These are phyloP conservation scores for Serrognathus titanus DNA, from an alignment of 2,888 invertebrate species.

Conservation along the genomic window DNA sequence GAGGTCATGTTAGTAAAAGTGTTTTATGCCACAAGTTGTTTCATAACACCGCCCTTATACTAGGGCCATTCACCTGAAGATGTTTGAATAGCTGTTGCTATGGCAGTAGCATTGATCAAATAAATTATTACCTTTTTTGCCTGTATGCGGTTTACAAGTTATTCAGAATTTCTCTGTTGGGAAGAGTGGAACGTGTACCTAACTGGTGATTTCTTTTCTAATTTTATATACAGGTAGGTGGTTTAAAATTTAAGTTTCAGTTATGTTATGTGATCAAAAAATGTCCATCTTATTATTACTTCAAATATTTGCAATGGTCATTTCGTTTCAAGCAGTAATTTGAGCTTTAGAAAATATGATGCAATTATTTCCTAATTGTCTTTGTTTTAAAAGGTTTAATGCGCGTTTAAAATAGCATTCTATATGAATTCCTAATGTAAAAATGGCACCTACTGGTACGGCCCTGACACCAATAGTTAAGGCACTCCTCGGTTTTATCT, in stretches of 20 bases:
- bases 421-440: too few species aligned
- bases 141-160: conserved; percentile 30
- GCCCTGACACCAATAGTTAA: too few species aligned
- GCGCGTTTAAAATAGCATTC: too few species aligned
- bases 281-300: background rate
- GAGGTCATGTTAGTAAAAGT: background rate
- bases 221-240: background rate
- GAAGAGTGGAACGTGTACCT: conserved; percentile 2
- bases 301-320: too few species aligned
- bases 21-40: background rate
- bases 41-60: background rate
- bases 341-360: too few species aligned
- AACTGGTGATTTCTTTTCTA: background rate
- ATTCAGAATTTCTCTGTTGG: conserved; percentile 6
- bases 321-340: too few species aligned
- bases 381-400: too few species aligned
- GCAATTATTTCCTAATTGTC: too few species aligned
- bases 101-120: conserved; percentile 43
- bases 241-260: background rate
- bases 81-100: conserved; percentile 42
- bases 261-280: background rate
- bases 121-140: conserved; percentile 35
- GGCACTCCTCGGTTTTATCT: too few species aligned
- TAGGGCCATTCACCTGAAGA: conserved; percentile 39
- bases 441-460: too few species aligned